A percentile compares a stretch with the other conserved stretches of the same genome.
Evolutionary conservation across 2,888 invertebrate genomes (phyloP).

Genomic region (Pterostichus niger): DNA sequence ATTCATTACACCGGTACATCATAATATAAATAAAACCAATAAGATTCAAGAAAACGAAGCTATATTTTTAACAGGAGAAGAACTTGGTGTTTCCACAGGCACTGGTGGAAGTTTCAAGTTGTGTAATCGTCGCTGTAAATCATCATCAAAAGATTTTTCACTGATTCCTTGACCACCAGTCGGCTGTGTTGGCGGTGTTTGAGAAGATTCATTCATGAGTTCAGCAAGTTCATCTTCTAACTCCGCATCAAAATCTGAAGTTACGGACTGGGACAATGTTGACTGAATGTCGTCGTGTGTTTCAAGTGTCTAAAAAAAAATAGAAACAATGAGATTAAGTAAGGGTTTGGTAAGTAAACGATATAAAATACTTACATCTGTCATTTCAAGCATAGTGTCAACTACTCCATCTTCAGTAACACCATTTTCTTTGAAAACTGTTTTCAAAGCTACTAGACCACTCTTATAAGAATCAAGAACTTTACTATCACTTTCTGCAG

Average conservation of each 20-base stretch:
- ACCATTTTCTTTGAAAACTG: slow-evolving; percentile 81
- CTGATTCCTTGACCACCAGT: slow-evolving; percentile 4
- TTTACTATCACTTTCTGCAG: slow-evolving; percentile 80
- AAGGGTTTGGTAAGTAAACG: slow-evolving; percentile 4
- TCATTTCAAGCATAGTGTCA: slow-evolving; percentile 86
- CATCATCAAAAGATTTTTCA: slow-evolving; percentile 20
- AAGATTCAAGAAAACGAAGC: background rate
- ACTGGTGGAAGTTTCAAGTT: slow-evolving; percentile 56
- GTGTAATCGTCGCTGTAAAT: slow-evolving; percentile 41
- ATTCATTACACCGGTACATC: background rate
- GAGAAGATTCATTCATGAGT: slow-evolving; percentile 76
- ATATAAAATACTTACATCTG: slow-evolving; percentile 79
- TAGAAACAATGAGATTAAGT: slow-evolving; percentile 12
- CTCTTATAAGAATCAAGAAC: slow-evolving; percentile 83
- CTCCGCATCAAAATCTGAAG: slow-evolving; percentile 81
- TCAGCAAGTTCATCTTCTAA: slow-evolving; percentile 84
- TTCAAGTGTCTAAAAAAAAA: slow-evolving; percentile 79
- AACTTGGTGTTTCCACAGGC: slow-evolving; percentile 44
- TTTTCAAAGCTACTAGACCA: slow-evolving; percentile 84
- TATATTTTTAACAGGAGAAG: slow-evolving; percentile 35
- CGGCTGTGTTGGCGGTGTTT: slow-evolving; percentile 22
- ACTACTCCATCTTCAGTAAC: slow-evolving; percentile 85
- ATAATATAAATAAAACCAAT: background rate
- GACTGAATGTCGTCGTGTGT: slow-evolving; percentile 81
- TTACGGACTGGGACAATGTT: slow-evolving; percentile 78